Base-by-base conservation (phyloP, 2,113 vertebrate genomes). In the Pongo pygmaeus region DNA sequence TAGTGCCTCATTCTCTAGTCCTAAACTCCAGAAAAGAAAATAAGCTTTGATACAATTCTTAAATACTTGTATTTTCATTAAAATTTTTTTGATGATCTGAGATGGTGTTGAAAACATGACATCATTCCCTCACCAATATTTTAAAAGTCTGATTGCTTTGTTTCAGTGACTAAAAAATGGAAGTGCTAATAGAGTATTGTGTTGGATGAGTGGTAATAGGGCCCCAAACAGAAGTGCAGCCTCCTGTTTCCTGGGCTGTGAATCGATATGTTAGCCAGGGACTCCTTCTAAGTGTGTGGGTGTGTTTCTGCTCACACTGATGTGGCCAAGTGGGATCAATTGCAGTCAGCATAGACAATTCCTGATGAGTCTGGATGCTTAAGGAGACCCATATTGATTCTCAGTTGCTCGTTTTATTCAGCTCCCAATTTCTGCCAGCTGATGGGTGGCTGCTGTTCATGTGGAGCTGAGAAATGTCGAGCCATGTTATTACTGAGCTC, bases 251-350 rank as follows among this genome's bases (percentile, higher is more conserved):
- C 40, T 6, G 18, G 2, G 18, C 35, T 80, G 23, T 0, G 1
- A 64, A 20, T 32, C 12, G 25, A 1, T 0, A 1, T 14, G 4
- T 79, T 48, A 35, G 0, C 52, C 27, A 13, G 48, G 59, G 25
- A 6, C 59, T 91, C 46, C 13, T 27, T 48, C 23, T 30, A 40
- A 77, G 55, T 43, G 13, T 2, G 67, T 22, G 40, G 35, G 30
- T 81, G 22, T 67, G 50, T 43, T 88, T 43, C 77, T 64, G 46
- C 64, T 94, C 61, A 30, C 43, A 70, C 78, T 79, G 96, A 84
- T 6, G 9, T 0, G 6, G 57, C 20, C 27, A 18, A 48, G 86
- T 2, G 7, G 38, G 40, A 77, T 13, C 16, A 55, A 30, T 30
- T 8, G 1, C 50, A 11, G 61, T 35, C 67, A 79, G 40, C 50